Conservation (phyloP, 2,113 vertebrate species). For the Percina caprodes region DNA sequence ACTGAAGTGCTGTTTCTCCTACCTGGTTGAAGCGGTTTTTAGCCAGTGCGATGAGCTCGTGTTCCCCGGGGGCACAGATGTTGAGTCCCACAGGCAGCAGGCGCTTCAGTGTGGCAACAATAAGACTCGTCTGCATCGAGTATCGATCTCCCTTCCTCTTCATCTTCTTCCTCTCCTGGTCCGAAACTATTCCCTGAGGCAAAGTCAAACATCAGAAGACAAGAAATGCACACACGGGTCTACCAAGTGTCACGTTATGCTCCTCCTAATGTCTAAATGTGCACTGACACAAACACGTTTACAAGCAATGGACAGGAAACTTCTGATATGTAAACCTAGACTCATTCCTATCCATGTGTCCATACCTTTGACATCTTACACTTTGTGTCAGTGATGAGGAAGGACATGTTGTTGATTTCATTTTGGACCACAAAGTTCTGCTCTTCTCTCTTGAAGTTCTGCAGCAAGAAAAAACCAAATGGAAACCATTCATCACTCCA, state of each 20-base stretch:
- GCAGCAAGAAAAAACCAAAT: slow-evolving; percentile 29
- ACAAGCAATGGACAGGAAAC: background rate
- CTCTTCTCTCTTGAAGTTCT: slow-evolving; percentile 99
- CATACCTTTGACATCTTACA: slow-evolving; percentile 98
- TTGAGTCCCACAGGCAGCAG: slow-evolving; percentile 94
- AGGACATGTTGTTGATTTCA: slow-evolving; percentile 99
- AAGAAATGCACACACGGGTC: background rate
- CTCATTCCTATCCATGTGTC: background rate
- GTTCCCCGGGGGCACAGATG: slow-evolving; percentile 95
- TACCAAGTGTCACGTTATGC: background rate
- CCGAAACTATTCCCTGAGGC: slow-evolving; percentile 90
- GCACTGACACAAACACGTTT: background rate
- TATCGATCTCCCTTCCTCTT: slow-evolving; percentile 94
- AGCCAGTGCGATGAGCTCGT: slow-evolving; percentile 94
- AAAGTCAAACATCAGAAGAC: slow-evolving; percentile 3
- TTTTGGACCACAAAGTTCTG: slow-evolving; percentile 99
- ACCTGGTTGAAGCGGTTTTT: slow-evolving; percentile 94
- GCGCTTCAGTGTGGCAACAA: slow-evolving; percentile 93
- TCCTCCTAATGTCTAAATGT: background rate
- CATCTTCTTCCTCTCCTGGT: slow-evolving; percentile 97
- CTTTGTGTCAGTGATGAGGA: slow-evolving; percentile 96
- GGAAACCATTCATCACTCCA: background rate
- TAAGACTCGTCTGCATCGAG: slow-evolving; percentile 94
- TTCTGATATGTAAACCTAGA: background rate
- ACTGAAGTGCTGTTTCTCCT: background rate